Conservation (phyloP, 2,888 invertebrate species). For the Tortrix viridana region DNA sequence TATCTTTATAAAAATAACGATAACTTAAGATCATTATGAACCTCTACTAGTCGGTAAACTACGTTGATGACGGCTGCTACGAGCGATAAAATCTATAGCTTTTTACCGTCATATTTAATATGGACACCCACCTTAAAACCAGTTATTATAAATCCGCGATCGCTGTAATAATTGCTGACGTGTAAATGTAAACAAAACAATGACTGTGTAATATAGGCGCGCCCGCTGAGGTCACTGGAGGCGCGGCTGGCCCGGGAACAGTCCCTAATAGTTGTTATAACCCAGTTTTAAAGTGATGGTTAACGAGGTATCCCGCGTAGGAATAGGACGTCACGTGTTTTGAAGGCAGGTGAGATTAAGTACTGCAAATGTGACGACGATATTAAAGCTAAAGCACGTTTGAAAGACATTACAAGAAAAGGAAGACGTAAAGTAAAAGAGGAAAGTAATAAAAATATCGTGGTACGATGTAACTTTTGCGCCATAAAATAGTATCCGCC, state of each 20-base stretch:
- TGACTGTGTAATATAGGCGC: slow-evolving; percentile 76
- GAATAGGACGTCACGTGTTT: slow-evolving; percentile 1
- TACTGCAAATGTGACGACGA: neutral
- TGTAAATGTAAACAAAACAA: slow-evolving; percentile 83
- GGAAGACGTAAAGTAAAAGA: neutral
- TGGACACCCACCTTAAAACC: slow-evolving; percentile 12
- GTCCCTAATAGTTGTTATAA: slow-evolving; percentile 34
- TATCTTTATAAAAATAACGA: neutral
- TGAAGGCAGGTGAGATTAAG: neutral
- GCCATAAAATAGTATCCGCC: neutral
- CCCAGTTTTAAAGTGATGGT: slow-evolving; percentile 35
- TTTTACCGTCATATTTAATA: neutral
- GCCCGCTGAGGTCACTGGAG: slow-evolving; percentile 63
- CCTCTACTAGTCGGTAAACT: slow-evolving; percentile 1
- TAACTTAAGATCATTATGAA: slow-evolving; percentile 1
- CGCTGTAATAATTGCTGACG: slow-evolving; percentile 69
- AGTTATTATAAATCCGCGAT: slow-evolving; percentile 29
- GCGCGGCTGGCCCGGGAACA: slow-evolving; percentile 36
- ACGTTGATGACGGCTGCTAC: neutral
- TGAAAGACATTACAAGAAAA: neutral
- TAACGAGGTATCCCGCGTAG: slow-evolving; percentile 31
- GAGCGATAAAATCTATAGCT: neutral
- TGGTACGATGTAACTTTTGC: neutral
- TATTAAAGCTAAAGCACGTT: neutral
- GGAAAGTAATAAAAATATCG: neutral